Conservation (phyloP, 2,797 vertebrate species). For the Gastrophryne carolinensis region DNA sequence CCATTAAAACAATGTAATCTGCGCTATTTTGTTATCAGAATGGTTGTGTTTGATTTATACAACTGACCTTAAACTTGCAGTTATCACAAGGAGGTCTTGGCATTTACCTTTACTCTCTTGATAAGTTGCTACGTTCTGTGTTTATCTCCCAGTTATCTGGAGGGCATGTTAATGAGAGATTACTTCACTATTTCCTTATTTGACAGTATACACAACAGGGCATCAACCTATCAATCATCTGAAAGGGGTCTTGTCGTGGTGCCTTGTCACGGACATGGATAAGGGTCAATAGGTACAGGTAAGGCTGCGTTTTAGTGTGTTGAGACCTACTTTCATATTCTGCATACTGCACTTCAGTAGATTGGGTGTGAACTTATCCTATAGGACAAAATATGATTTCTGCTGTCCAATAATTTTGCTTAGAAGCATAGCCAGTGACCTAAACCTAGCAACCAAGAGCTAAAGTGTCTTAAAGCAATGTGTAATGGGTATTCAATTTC, state of each 20-base stretch:
- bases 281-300: no score
- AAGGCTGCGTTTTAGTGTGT: no score
- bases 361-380: no score
- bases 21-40: neutral
- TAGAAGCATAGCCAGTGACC: no score
- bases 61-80: constrained; percentile 37
- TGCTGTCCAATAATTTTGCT: no score
- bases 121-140: neutral
- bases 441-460: no score
- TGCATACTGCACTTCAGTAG: no score
- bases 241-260: neutral
- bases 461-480: no score
- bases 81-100: constrained; percentile 8
- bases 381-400: no score
- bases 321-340: no score
- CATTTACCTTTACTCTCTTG: neutral
- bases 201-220: neutral
- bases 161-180: neutral
- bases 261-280: no score
- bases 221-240: neutral
- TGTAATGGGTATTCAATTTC: no score
- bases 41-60: constrained; percentile 6
- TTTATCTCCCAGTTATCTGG: neutral
- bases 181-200: neutral
- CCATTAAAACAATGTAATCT: neutral